Conservation (phyloP, 2,797 vertebrate genomes). For the Brotula barbata region DNA sequence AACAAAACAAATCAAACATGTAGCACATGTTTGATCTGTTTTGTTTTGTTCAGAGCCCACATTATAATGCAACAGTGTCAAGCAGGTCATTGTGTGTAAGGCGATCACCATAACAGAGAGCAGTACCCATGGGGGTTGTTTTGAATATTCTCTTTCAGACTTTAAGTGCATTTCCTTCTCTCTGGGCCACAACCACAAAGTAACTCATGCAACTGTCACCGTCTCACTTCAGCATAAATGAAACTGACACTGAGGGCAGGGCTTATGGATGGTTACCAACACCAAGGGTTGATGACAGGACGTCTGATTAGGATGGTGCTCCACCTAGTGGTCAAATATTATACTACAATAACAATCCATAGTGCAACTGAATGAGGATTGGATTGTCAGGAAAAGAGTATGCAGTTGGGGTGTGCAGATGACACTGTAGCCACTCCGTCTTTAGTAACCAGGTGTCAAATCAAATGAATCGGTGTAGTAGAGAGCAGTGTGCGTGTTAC, state of each 20-base stretch:
- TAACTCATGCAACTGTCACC: conserved; percentile 5
- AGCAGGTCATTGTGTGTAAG: too few species aligned
- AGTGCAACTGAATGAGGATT: not conserved
- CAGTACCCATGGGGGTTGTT: conserved; percentile 15
- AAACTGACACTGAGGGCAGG: not conserved
- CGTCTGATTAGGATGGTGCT: not conserved
- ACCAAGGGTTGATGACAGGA: not conserved
- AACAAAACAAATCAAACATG: too few species aligned
- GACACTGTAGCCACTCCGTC: not conserved
- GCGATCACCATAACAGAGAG: conserved; percentile 34
- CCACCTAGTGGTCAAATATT: conserved; percentile 49
- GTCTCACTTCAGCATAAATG: conserved; percentile 17
- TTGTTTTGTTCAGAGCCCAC: too few species aligned
- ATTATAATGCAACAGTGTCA: too few species aligned
- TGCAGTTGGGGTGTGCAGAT: not conserved
- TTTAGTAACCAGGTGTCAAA: too few species aligned
- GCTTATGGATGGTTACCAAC: not conserved
- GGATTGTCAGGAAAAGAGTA: not conserved
- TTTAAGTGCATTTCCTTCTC: conserved; percentile 24
- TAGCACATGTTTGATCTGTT: too few species aligned
- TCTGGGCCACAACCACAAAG: conserved; percentile 15
- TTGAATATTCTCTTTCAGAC: conserved; percentile 38
- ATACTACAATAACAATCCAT: conserved; percentile 15
- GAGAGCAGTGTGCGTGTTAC: not conserved
- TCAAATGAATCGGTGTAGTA: not conserved